Evolutionary conservation across 2,888 invertebrate species (phyloP), one percentile per base, ranked within the genome.

Genomic region (Mythimna lalbum): DNA sequence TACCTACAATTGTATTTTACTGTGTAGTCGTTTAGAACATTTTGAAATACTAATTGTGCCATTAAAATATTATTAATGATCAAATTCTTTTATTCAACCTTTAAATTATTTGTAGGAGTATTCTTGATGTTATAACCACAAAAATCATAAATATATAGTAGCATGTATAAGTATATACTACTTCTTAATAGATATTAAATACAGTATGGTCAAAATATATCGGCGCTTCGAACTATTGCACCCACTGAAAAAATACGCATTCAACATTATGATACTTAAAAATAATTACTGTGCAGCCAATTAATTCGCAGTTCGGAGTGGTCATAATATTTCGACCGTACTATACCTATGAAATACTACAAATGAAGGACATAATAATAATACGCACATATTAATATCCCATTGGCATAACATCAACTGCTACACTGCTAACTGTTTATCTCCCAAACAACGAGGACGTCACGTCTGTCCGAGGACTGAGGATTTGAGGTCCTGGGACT

Each of bases 31-130:
- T 75, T 53, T 69, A 69, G 36, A 68, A 56, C 65, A 33, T 31
- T 4, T 56, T 64, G 4, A 47, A 33, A 43, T 49, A 7, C 33
- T 50, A 39, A 75, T 23, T 55, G 76, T 74, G 70, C 63, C 75
- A 75, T 60, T 76, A 75, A 70, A 75, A 17, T 1, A 60, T 76
- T 60, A 69, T 43, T 55, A 36, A 55, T 49, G n/a, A 21, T 19
- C 1, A 5, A 1, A 39, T 1, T 36, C 9, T 63, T 69, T 76
- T 57, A 64, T 59, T 59, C 23, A 36, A 21, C 12, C 6, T 4
- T 6, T 43, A 33, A 52, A 49, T 47, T 7, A 21, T 65, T 4
- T 7, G 12, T 21, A 17, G 33, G n/a, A 3, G 7, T 50, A 63
- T 14, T 47, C 14, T 1, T 53, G 12, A 67, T 23, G 21, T 31